Evolutionary conservation across 2,888 invertebrate species (phyloP).

Genomic region (Hecatera dysodea): DNA sequence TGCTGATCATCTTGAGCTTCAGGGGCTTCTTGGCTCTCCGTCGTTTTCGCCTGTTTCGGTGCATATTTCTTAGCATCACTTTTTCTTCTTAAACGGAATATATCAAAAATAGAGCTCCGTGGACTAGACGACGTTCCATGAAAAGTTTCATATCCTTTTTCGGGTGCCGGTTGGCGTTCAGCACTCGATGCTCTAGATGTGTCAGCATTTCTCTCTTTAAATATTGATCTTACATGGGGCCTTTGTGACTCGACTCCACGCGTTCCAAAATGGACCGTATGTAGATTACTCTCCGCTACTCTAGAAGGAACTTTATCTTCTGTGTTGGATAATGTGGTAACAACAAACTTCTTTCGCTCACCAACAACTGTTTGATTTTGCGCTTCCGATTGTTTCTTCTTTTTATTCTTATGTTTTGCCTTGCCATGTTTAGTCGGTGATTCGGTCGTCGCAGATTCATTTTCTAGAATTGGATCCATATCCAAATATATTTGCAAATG

Average conservation of each 20-base stretch:
- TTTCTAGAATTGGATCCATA: constrained; percentile 90
- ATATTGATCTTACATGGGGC: constrained; percentile 86
- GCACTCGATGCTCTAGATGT: constrained; percentile 84
- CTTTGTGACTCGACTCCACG: constrained; percentile 87
- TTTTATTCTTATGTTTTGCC: constrained; percentile 85
- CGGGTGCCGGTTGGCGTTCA: constrained; percentile 80
- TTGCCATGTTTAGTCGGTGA: constrained; percentile 85
- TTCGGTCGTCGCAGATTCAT: constrained; percentile 85
- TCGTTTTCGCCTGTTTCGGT: constrained; percentile 75
- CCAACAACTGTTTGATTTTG: constrained; percentile 86
- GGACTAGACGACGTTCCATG: constrained; percentile 89
- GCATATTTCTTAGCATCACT: constrained; percentile 87
- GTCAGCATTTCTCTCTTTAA: constrained; percentile 83
- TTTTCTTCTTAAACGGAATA: constrained; percentile 87
- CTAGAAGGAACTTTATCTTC: constrained; percentile 82
- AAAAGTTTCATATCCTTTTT: constrained; percentile 88
- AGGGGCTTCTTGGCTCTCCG: constrained; percentile 80
- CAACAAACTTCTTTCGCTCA: constrained; percentile 85
- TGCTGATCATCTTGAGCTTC: constrained; percentile 77
- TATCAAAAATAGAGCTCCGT: constrained; percentile 89
- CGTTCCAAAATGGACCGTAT: constrained; percentile 89
- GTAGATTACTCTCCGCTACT: constrained; percentile 83
- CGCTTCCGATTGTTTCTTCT: constrained; percentile 80
- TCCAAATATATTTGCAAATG: constrained; percentile 70
- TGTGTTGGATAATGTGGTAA: constrained; percentile 83